Conservation (phyloP, 2,113 vertebrate species). For the Campylorhamphus procurvoides region DNA sequence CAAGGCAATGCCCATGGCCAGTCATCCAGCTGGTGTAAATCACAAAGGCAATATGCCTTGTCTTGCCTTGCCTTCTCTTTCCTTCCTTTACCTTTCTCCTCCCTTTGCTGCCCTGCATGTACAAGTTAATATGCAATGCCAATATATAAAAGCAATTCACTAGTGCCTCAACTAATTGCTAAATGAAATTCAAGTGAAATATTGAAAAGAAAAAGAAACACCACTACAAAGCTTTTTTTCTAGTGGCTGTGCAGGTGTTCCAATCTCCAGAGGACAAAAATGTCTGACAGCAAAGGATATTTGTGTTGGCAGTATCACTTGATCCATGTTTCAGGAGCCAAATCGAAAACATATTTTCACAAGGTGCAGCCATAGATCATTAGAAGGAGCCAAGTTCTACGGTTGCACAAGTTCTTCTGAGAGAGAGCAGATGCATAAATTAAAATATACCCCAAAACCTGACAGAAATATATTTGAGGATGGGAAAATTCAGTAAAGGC, state of each 20-base stretch:
- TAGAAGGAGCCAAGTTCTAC: not conserved
- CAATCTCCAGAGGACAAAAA: not conserved
- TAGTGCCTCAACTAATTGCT: not conserved
- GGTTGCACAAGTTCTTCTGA: not conserved
- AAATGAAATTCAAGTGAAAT: not conserved
- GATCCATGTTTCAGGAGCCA: constrained; percentile 28
- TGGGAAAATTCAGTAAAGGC: not conserved
- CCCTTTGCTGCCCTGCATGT: too few species aligned
- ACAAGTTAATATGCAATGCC: not conserved
- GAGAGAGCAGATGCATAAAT: not conserved
- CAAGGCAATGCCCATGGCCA: not conserved
- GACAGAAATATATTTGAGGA: not conserved
- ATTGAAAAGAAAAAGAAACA: not conserved
- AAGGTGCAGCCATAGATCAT: not conserved
- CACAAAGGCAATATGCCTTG: not conserved
- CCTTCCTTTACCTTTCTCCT: too few species aligned
- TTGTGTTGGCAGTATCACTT: constrained; percentile 23
- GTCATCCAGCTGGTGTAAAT: not conserved
- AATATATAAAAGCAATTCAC: not conserved
- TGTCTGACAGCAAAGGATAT: constrained; percentile 43
- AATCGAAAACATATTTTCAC: not conserved
- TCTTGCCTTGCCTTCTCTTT: too few species aligned
- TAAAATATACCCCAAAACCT: not conserved
- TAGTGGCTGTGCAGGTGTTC: not conserved
- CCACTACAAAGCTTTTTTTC: not conserved